A percentile compares a stretch with the other conserved stretches of the same genome.
These are phyloP conservation scores for Mormoops blainvillei DNA, from an alignment of 2,113 vertebrate genomes.

Conservation along the genomic window DNA sequence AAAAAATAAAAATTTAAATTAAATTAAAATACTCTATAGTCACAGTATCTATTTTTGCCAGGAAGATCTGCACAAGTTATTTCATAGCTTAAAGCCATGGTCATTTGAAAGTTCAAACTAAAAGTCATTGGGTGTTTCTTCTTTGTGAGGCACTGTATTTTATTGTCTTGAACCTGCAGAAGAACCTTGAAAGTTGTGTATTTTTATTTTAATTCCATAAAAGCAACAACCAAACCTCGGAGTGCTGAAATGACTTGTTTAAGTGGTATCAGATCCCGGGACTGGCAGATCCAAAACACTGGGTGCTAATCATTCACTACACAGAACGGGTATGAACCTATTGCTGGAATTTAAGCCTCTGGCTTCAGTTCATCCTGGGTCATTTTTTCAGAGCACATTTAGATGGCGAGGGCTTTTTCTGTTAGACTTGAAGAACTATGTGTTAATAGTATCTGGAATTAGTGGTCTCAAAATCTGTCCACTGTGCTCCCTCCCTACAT, in stretches of 20 bases:
- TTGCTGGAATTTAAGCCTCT: neutral
- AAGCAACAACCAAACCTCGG: neutral
- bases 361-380: neutral
- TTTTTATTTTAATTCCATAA: neutral
- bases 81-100: neutral
- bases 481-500: neutral
- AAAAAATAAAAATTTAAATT: neutral
- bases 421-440: neutral
- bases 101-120: neutral
- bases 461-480: neutral
- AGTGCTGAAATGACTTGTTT: neutral
- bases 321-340: fast-evolving
- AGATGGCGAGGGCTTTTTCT: neutral
- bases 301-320: neutral
- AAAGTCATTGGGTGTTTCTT: neutral
- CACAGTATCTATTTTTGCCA: neutral
- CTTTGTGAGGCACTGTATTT: neutral
- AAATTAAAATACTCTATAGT: neutral
- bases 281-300: fast-evolving
- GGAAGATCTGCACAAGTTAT: neutral
- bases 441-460: neutral
- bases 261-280: too few species aligned
- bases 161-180: neutral
- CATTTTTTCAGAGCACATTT: neutral
- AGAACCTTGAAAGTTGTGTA: neutral